Percentiles rank a stretch among this genome's conserved stretches.
These are phyloP conservation scores for Zelostemma sp. DNA, from an alignment of 1,140 invertebrate genomes.

Conservation along the genomic window DNA sequence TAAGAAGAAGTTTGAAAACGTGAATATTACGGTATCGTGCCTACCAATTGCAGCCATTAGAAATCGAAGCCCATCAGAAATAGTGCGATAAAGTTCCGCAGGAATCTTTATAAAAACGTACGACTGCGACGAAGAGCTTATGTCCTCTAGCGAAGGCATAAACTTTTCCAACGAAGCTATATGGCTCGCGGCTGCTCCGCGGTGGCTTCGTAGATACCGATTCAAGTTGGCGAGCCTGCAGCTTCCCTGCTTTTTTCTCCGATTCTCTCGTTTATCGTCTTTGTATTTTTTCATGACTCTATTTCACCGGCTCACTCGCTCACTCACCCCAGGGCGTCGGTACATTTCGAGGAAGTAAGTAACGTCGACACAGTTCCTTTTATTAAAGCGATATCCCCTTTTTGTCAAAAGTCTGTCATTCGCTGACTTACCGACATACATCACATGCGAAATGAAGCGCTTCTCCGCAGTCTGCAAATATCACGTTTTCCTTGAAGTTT, in stretches of 20 bases:
- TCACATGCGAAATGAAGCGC: conserved; percentile 28
- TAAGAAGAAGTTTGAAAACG: no score
- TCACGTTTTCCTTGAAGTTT: conserved; percentile 19
- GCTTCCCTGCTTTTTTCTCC: neutral
- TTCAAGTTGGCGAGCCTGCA: conserved; percentile 12
- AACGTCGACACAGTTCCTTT: conserved; percentile 30
- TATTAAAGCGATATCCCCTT: conserved; percentile 37
- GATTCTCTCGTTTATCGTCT: conserved; percentile 18
- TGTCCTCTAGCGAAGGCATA: no score
- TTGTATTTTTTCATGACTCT: conserved; percentile 15
- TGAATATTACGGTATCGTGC: no score
- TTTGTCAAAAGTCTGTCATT: conserved; percentile 31
- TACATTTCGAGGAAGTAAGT: conserved; percentile 26
- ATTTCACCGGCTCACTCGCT: conserved; percentile 3
- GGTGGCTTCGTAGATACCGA: conserved; percentile 9
- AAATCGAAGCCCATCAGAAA: no score
- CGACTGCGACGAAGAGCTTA: no score
- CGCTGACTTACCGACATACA: conserved; percentile 22
- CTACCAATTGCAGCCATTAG: no score
- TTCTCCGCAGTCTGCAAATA: conserved; percentile 17
- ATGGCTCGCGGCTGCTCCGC: neutral
- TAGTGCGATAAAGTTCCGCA: no score
- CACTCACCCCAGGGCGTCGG: neutral
- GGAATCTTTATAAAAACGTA: no score
- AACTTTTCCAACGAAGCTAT: conserved; percentile 11